Evolutionary conservation across 2,113 vertebrate genomes (phyloP).

Genomic region (Fukomys damarensis): DNA sequence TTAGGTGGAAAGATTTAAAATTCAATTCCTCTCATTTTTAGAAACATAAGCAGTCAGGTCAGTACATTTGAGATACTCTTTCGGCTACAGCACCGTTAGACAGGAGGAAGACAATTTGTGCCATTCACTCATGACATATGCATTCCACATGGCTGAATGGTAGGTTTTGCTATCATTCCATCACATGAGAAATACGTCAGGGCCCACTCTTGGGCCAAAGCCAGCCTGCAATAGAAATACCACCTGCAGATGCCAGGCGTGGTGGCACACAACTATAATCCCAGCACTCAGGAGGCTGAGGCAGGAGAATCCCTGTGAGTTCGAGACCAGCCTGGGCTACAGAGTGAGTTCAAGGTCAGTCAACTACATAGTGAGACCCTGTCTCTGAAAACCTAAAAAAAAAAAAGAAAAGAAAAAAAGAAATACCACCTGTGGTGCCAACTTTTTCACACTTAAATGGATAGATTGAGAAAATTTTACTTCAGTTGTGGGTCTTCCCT

Average conservation of each 20-base stretch:
- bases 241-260: too few relatives aligned
- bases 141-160: not conserved
- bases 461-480: conserved; percentile 43
- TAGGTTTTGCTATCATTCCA: not conserved
- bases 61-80: not conserved
- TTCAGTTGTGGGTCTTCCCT: conserved; percentile 29
- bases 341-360: too few relatives aligned
- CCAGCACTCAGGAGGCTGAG: too few relatives aligned
- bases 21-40: conserved; percentile 27
- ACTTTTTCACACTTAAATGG: conserved; percentile 33
- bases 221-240: not conserved
- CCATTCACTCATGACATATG: not conserved
- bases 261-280: too few relatives aligned
- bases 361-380: too few relatives aligned
- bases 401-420: too few relatives aligned
- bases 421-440: conserved; percentile 11
- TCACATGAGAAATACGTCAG: conserved; percentile 16
- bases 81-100: not conserved
- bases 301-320: too few relatives aligned
- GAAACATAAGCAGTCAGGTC: conserved; percentile 15
- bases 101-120: not conserved
- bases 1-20: conserved; percentile 31
- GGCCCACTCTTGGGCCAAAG: not conserved
- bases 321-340: too few relatives aligned
- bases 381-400: too few relatives aligned